Evolutionary conservation across 1,140 invertebrate genomes (phyloP), one percentile per base, ranked within the genome.

Genomic region (Eupeodes corollae): DNA sequence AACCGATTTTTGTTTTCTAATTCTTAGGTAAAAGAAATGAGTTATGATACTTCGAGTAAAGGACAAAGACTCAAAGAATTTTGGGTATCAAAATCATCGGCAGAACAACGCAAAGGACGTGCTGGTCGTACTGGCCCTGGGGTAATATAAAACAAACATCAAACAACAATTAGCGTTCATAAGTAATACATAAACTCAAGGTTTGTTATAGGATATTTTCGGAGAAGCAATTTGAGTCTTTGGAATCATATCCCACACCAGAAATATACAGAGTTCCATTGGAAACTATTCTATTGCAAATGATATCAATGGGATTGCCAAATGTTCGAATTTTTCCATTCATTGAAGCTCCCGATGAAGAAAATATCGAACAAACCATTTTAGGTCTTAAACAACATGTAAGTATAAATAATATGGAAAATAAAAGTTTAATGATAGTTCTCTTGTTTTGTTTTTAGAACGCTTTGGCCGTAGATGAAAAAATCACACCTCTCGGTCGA

Each of bases 1-100:
- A n/a, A n/a, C n/a, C n/a, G n/a, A n/a, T n/a, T n/a, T n/a, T n/a
- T n/a, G n/a, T n/a, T n/a, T n/a, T n/a, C n/a, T n/a, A n/a, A n/a
- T n/a, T 72, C 21, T 26, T 26, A 26, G 21, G 21, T 26, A 0
- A 98, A 98, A 72, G 88, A 96, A 71, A 97, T 97, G 91, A 91
- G 82, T 65, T 97, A 91, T 67, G 90, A 97, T 70, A 79, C 88
- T 0, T 77, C 75, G 3, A 88, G 82, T 52, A 94, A 86, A 72
- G 91, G 91, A 79, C 89, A 90, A 65, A 73, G 76, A 44, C 72
- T 94, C 0, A 89, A 94, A 67, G 91, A 95, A 72, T 94, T 94
- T 69, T 95, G 90, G 89, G 93, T 99, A 49, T 96, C 92, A 40
- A 84, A 92, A 73, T 94, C 96, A 0, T 96, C 90, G 64, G 92